phyloP scores from a whole-genome alignment of 1,140 invertebrate species.

The Calliphora vicina region DNA sequence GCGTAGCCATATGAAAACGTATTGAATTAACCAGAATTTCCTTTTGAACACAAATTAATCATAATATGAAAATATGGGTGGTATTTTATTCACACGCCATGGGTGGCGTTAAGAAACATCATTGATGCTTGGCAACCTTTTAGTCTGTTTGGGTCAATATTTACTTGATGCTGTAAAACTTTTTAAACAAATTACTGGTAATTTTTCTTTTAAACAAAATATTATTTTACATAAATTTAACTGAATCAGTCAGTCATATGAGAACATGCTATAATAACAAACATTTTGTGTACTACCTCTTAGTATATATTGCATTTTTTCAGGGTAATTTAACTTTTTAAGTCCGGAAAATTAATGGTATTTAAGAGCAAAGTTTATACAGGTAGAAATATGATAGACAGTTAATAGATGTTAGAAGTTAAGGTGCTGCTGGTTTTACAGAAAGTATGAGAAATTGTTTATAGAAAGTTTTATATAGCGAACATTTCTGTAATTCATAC shows the following conservation, averaged over 20 bases:
- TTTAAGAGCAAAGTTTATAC: neutral
- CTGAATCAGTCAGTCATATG: neutral
- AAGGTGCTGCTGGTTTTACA: too few species aligned
- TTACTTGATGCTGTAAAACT: neutral
- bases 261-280: neutral
- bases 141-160: too few species aligned
- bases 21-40: neutral
- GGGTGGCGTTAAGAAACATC: neutral
- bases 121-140: too few species aligned
- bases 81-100: neutral
- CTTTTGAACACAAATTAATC: too few species aligned
- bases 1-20: too few species aligned
- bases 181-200: neutral
- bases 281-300: neutral
- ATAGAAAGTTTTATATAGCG: too few species aligned
- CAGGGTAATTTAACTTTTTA: constrained; percentile 9
- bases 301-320: neutral
- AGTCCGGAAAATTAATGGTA: neutral
- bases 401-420: too few species aligned
- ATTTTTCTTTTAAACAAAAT: neutral
- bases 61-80: neutral
- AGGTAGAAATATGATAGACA: neutral
- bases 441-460: too few species aligned
- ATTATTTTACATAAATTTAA: constrained; percentile 2
- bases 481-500: too few species aligned